Percentiles rank a stretch among this genome's conserved stretches.
phyloP scores from a whole-genome alignment of 2,888 invertebrate genomes.

The Venustoraphidia nigricollis region DNA sequence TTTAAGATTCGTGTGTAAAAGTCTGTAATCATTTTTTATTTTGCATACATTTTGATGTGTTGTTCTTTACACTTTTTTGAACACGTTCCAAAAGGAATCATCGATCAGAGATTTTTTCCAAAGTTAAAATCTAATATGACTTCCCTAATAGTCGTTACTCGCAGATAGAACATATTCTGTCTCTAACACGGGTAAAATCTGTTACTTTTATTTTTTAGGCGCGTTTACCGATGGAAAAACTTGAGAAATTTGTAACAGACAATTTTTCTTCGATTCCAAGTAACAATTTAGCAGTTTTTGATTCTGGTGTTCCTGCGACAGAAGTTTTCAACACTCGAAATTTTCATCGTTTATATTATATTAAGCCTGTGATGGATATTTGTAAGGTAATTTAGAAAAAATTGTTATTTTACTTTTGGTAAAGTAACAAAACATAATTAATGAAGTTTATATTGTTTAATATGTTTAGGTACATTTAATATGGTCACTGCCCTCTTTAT shows the following conservation, averaged over 20 bases:
- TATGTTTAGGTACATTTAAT: constrained; percentile 35
- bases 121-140: no score
- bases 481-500: constrained; percentile 45
- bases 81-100: no score
- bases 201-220: constrained; percentile 31
- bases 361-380: constrained; percentile 59
- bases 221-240: constrained; percentile 41
- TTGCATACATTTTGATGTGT: no score
- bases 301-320: constrained; percentile 37
- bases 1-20: no score
- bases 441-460: constrained; percentile 4
- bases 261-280: constrained; percentile 54
- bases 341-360: constrained; percentile 54
- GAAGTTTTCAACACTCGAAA: constrained; percentile 40
- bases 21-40: no score
- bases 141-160: no score
- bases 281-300: constrained; percentile 44
- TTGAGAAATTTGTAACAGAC: constrained; percentile 47
- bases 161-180: no score
- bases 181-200: no score
- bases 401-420: constrained; percentile 1
- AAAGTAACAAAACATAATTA: neutral
- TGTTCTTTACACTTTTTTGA: no score
- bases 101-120: no score
- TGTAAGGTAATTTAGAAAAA: constrained; percentile 38